Evolutionary conservation across 2,797 vertebrate species (phyloP).

Genomic region (Pampus argenteus): DNA sequence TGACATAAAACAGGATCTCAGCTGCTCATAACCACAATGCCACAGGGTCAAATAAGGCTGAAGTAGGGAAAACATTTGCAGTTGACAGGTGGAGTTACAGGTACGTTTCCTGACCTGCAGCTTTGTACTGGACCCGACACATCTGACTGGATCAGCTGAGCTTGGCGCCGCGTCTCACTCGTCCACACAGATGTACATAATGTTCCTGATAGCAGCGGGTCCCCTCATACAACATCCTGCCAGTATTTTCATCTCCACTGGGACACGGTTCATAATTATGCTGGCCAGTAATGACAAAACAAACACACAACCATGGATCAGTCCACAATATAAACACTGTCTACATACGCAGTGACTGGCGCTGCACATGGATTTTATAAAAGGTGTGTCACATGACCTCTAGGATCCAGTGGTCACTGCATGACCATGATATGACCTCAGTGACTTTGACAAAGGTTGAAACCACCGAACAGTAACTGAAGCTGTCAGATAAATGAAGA

Average conservation of each 20-base stretch:
- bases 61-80: too few relatives aligned
- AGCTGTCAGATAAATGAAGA: too few relatives aligned
- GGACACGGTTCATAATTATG: conserved; percentile 15
- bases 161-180: conserved; percentile 21
- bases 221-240: conserved; percentile 19
- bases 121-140: not conserved
- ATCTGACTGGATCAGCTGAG: not conserved
- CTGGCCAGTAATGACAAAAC: conserved; percentile 56
- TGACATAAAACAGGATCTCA: not conserved
- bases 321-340: conserved; percentile 23
- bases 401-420: too few relatives aligned
- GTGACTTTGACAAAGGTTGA: too few relatives aligned
- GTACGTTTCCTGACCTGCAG: not conserved
- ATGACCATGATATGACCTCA: not conserved
- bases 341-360: not conserved
- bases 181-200: conserved; percentile 37
- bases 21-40: not conserved
- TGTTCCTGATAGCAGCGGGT: not conserved
- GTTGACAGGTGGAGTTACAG: not conserved
- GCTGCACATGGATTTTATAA: too few relatives aligned
- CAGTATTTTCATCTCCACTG: conserved; percentile 37
- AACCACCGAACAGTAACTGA: too few relatives aligned
- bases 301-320: conserved; percentile 47
- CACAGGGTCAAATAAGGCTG: too few relatives aligned
- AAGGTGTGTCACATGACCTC: too few relatives aligned